Evolutionary conservation across 1,140 invertebrate genomes (phyloP).

Genomic region (Drosophila oshimai): DNA sequence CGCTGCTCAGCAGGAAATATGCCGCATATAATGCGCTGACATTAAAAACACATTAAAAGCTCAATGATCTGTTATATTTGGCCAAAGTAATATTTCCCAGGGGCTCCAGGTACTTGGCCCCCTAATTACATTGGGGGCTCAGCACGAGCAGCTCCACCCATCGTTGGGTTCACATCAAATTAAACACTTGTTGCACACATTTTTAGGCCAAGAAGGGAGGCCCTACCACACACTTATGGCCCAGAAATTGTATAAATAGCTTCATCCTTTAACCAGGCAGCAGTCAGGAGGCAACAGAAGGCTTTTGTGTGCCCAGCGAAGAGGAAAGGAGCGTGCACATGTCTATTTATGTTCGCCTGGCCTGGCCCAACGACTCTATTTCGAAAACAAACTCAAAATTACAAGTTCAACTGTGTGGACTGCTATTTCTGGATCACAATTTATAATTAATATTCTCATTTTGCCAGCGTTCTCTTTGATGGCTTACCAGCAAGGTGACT

Average conservation of each 20-base stretch:
- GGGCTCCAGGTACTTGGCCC: background rate
- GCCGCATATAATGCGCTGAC: slow-evolving; percentile 53
- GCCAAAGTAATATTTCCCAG: slow-evolving; percentile 12
- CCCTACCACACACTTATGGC: slow-evolving; percentile 1
- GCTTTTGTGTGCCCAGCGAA: slow-evolving; percentile 53
- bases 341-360: slow-evolving; percentile 9
- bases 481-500: slow-evolving; percentile 36
- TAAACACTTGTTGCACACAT: slow-evolving; percentile 65
- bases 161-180: slow-evolving; percentile 54
- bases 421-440: slow-evolving; percentile 34
- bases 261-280: slow-evolving; percentile 52
- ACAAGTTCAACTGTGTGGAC: slow-evolving; percentile 5
- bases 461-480: slow-evolving; percentile 20
- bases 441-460: slow-evolving; percentile 55
- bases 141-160: slow-evolving; percentile 16
- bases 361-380: slow-evolving; percentile 21
- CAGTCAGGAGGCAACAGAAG: background rate
- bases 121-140: slow-evolving; percentile 16
- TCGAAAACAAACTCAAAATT: slow-evolving; percentile 19
- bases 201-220: background rate
- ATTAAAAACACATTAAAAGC: slow-evolving; percentile 78
- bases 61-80: slow-evolving; percentile 73
- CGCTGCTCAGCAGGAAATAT: slow-evolving; percentile 50
- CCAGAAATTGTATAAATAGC: slow-evolving; percentile 55
- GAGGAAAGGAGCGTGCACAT: slow-evolving; percentile 55